Conservation (phyloP, 92 coral and sea anemone species). For the Desmophyllum pertusum region DNA sequence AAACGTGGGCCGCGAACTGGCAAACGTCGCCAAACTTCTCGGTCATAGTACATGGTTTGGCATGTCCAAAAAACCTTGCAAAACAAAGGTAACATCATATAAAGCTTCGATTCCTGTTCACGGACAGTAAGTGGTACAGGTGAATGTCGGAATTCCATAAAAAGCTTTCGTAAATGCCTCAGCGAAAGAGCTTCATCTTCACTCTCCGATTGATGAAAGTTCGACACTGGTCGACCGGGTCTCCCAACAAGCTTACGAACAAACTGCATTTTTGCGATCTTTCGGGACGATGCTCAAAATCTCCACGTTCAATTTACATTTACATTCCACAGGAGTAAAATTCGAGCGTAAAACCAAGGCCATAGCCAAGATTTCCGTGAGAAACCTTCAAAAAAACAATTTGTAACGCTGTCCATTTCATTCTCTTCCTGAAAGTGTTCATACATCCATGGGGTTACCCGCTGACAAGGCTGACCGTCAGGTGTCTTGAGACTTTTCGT, state of each 20-base stretch:
- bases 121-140: conserved; percentile 90
- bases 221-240: conserved; percentile 61
- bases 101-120: conserved; percentile 93
- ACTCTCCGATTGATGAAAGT: conserved; percentile 66
- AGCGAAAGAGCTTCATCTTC: conserved; percentile 90
- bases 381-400: conserved; percentile 16
- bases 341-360: conserved; percentile 5
- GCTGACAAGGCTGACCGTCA: neutral
- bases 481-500: conserved; percentile 1
- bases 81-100: conserved; percentile 91
- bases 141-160: conserved; percentile 97
- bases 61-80: conserved; percentile 89
- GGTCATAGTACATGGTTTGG: conserved; percentile 79
- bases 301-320: neutral
- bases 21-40: conserved; percentile 96
- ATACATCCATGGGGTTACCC: conserved; percentile 17
- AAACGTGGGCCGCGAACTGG: conserved; percentile 96
- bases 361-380: conserved; percentile 22
- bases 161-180: conserved; percentile 91
- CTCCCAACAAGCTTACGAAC: conserved; percentile 79
- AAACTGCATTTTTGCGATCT: conserved; percentile 64
- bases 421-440: conserved; percentile 2
- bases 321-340: conserved; percentile 17
- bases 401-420: conserved; percentile 19
- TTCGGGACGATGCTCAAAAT: neutral